Conservation (phyloP, 2,113 vertebrate genomes). For the Eretmodus cyanostictus region DNA sequence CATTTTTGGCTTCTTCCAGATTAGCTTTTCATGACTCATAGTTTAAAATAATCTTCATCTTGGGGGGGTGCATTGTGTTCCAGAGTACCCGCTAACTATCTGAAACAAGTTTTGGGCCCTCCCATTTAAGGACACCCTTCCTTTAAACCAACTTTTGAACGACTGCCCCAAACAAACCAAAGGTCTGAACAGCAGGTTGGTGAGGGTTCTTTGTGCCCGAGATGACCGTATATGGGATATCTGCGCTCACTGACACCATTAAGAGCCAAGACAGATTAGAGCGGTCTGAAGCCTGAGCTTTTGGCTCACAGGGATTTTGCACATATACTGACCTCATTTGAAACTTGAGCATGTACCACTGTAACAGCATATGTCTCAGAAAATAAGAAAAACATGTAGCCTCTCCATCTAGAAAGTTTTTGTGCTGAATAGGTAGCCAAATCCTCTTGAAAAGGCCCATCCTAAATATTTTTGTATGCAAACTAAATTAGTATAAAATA, state of each 20-base stretch:
- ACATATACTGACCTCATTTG: not conserved
- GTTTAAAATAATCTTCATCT: not conserved
- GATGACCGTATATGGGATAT: not conserved
- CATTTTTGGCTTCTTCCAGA: not conserved
- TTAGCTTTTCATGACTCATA: not conserved
- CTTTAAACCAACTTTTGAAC: not conserved
- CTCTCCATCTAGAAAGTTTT: not conserved
- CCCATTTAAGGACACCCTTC: not conserved
- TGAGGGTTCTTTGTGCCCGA: not conserved
- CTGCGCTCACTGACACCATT: not conserved
- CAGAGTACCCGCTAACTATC: not conserved
- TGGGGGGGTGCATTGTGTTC: not conserved
- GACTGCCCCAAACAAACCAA: not conserved
- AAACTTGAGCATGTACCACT: not conserved
- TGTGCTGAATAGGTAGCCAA: rapidly evolving
- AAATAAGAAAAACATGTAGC: not conserved
- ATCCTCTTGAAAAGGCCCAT: not conserved
- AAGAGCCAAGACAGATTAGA: not conserved
- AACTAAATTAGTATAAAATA: not conserved
- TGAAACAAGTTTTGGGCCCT: not conserved
- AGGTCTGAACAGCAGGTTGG: not conserved
- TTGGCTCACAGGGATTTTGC: not conserved
- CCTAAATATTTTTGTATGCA: not conserved
- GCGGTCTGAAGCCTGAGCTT: not conserved
- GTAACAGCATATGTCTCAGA: not conserved